Base-by-base conservation (phyloP, 2,797 vertebrate genomes). In the Nasua narica region DNA sequence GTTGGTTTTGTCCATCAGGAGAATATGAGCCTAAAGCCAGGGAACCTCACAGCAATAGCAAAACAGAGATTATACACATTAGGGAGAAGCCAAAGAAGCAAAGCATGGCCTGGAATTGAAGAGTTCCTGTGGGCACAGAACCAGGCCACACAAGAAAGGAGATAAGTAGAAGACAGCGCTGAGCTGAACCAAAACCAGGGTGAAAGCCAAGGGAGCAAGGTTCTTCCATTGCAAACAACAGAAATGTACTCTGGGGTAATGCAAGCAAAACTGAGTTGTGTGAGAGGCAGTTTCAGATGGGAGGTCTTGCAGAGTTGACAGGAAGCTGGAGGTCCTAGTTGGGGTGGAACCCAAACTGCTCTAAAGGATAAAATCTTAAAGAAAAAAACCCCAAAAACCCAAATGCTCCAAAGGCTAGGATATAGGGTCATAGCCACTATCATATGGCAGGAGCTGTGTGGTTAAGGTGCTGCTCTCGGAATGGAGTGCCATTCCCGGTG, bases 11-110 rank as follows among this genome's bases (percentile, higher is more conserved):
- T 69, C 70, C 56, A 78, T 74, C 32, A 85, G 60, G 35, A 72
- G 83, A 93, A 87, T 43, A 93, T 54, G 85, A 85, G 18, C 52
- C 74, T 87, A 81, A 95, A 91, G 94, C 84, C 65, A 90, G 90
- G 67, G 35, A 82, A 25, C n/a, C 50, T 92, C 72, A n/a, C 11
- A 58, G 29, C 19, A 46, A 89, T 40, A 69, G 10, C 5, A 35
- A 91, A 82, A 48, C 1, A 56, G 58, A 60, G 82, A 65, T 74
- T 65, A n/a, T 18, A 32, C 8, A 32, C 54, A 50, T 9, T 56
- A 78, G 72, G 35, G 40, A 18, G 27, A 95, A 89, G 93, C 88
- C n/a, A 60, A 76, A 79, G 23, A 77, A 13, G 16, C 14, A 27
- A 84, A 94, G 25, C 40, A 48, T 4, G 46, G 67, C 25, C 91